phyloP scores from a whole-genome alignment of 2,797 vertebrate genomes.

The Pseudotriccus pelzelni region DNA sequence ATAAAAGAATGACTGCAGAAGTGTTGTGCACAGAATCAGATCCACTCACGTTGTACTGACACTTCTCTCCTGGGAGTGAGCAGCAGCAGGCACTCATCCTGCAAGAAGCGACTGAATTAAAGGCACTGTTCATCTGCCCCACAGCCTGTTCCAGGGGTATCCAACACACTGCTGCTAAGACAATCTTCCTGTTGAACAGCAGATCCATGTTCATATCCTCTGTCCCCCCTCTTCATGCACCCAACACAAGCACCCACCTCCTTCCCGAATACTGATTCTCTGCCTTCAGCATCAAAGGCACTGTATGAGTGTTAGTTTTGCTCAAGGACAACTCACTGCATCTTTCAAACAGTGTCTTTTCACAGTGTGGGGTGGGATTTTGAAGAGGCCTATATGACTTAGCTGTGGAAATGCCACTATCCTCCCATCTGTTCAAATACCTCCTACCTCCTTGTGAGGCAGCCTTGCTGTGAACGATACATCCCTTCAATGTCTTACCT shows the following conservation, averaged over 20 bases:
- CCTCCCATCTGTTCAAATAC: conserved; percentile 44
- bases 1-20: conserved; percentile 63
- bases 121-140: not conserved
- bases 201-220: not conserved
- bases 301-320: not conserved
- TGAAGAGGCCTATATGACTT: conserved; percentile 59
- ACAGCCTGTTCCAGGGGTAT: not conserved
- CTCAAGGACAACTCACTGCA: conserved; percentile 9
- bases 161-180: not conserved
- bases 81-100: not conserved
- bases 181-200: not conserved
- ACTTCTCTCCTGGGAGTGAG: not conserved
- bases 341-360: conserved; percentile 11
- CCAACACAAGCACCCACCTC: not conserved
- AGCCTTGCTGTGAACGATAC: conserved; percentile 27
- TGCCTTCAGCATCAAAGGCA: not conserved
- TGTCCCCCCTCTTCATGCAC: not conserved
- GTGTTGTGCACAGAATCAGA: conserved; percentile 34
- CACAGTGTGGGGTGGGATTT: conserved; percentile 22
- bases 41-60: conserved; percentile 4
- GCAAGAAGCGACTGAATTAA: not conserved
- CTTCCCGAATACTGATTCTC: not conserved
- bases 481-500: not conserved
- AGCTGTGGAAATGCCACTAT: conserved; percentile 58
- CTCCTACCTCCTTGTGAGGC: conserved; percentile 45